phyloP scores from a whole-genome alignment of 2,797 vertebrate genomes.

The Pristis pectinata region DNA sequence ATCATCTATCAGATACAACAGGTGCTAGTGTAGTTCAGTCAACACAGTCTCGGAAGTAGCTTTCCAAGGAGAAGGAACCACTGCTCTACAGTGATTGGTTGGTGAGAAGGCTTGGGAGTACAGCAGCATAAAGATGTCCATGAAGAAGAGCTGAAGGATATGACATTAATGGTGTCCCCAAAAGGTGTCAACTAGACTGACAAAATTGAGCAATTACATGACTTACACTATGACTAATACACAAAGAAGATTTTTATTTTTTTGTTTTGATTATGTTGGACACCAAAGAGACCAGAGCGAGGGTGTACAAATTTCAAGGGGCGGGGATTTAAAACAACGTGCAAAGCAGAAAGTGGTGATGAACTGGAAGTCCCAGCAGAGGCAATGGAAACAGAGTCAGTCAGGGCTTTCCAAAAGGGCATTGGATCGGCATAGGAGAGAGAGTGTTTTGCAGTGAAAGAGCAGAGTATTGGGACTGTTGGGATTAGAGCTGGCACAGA shows the following conservation, averaged over 20 bases:
- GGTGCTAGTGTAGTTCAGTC: not conserved
- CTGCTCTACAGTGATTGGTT: not conserved
- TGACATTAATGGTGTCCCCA: not conserved
- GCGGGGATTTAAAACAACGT: too few species aligned
- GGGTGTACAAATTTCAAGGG: not conserved
- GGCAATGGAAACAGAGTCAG: too few species aligned
- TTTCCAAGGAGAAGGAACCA: not conserved
- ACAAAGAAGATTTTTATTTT: not conserved
- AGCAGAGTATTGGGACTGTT: too few species aligned
- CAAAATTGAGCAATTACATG: not conserved
- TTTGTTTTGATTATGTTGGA: not conserved
- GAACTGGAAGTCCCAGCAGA: too few species aligned
- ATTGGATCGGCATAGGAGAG: too few species aligned
- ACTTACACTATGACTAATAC: not conserved
- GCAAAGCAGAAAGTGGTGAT: too few species aligned
- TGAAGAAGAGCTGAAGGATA: not conserved
- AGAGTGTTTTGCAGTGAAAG: too few species aligned
- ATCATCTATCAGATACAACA: not conserved
- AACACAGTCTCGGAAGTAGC: not conserved
- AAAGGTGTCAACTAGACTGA: not conserved
- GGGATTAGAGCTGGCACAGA: too few species aligned
- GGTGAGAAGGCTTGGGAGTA: not conserved
- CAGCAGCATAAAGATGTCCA: not conserved
- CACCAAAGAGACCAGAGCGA: not conserved
- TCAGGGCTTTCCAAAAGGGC: too few species aligned